Percentiles rank a stretch among this genome's conserved stretches.
Conservation (phyloP, 2,113 vertebrate genomes). For the Corynorhinus townsendii region DNA sequence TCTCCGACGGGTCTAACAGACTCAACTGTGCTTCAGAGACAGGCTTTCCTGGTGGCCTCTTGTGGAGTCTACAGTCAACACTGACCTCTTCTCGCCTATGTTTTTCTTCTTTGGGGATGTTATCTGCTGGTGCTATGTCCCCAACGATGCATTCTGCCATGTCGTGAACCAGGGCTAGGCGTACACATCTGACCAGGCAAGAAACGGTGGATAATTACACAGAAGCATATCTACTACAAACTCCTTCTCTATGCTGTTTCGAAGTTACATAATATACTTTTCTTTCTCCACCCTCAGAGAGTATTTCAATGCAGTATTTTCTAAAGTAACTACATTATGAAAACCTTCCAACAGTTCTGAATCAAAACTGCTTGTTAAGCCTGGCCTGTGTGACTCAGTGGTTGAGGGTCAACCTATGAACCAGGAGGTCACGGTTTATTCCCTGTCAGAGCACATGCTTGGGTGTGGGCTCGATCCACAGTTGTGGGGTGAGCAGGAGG, state of each 20-base stretch:
- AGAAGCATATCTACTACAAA: slow-evolving; percentile 30
- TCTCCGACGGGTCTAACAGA: background rate
- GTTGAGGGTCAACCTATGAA: too few species aligned
- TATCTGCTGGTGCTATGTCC: slow-evolving; percentile 97
- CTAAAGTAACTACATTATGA: slow-evolving; percentile 9
- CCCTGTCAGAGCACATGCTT: too few species aligned
- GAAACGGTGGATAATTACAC: slow-evolving; percentile 51
- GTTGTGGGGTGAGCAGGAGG: too few species aligned
- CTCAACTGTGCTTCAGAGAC: background rate
- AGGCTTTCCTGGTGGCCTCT: background rate
- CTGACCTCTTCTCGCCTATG: slow-evolving; percentile 91
- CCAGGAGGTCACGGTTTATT: too few species aligned
- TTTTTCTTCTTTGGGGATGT: slow-evolving; percentile 95
- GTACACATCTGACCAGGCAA: slow-evolving; percentile 87
- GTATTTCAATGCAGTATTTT: background rate
- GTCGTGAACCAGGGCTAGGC: slow-evolving; percentile 95
- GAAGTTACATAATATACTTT: slow-evolving; percentile 6
- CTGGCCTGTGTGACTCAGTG: too few species aligned
- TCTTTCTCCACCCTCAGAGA: background rate
- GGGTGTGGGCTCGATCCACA: too few species aligned
- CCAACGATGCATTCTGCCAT: slow-evolving; percentile 99
- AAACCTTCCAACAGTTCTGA: background rate
- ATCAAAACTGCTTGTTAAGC: background rate
- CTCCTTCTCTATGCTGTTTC: background rate
- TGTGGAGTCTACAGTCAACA: slow-evolving; percentile 25